Evolutionary conservation across 2,113 vertebrate species (phyloP), one percentile per base, ranked within the genome.

Genomic region (Poicephalus gulielmi): DNA sequence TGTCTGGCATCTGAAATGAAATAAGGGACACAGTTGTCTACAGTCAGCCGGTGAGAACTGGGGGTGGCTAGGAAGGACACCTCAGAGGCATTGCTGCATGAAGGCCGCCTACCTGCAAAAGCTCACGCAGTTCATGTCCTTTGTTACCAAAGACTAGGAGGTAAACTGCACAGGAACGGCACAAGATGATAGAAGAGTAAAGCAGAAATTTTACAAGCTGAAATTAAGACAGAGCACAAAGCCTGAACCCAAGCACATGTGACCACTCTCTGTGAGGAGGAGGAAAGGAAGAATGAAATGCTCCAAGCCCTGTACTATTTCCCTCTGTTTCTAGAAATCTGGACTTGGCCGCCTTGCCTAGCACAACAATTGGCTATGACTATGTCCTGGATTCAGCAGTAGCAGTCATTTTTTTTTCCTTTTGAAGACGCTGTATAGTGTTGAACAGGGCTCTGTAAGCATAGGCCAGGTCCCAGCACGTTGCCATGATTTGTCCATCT

Each of bases 261-360:
- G 41, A 78, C 11, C 8, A 44, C 43, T 16, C 23, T 11, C 57
- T 86, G 23, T 31, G 37, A 83, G n/a, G 35, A 84, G 13, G 14
- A 83, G 12, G 57, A 76, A 83, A 62, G 20, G 44, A 76, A 88
- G 52, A 91, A 89, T 39, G 15, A 84, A 70, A 79, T 27, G 19
- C 22, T 50, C 25, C 60, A 68, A 90, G 30, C 8, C n/a, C 35
- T 79, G 15, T 25, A 55, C 23, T 49, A 35, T 60, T 89, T 79
- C 55, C 69, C 77, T 84, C 83, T 75, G 19, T 44, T 87, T 74
- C 91, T 78, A 92, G 52, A 86, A 95, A 88, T 62, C 55, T 86
- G 49, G 79, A 74, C 30, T 86, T 82, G 86, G 74, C 43, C 4
- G 7, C 78, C 70, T 90, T 57, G 78, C 33, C 47, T 49, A 81